Conservation (phyloP, 2,797 vertebrate genomes). For the Tokudaia tokunoshimensis region DNA sequence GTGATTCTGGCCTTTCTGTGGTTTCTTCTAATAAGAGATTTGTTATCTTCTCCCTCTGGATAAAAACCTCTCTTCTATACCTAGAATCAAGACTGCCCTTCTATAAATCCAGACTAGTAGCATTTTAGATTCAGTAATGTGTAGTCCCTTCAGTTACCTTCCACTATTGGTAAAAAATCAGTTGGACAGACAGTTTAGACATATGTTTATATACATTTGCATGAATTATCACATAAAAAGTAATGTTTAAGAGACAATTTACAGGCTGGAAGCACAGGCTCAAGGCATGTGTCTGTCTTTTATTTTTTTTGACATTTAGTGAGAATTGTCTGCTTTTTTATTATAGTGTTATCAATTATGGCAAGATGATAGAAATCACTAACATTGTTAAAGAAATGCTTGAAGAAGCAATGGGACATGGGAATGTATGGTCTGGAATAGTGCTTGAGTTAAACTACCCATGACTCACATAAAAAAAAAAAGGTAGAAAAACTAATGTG, state of each 20-base stretch:
- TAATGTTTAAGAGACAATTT: slow-evolving; percentile 54
- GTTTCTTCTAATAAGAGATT: not conserved
- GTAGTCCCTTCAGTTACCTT: not conserved
- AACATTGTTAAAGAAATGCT: not conserved
- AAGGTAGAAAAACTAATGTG: not conserved
- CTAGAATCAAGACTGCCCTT: not conserved
- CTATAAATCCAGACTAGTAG: not conserved
- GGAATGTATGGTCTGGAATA: not conserved
- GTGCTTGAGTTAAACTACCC: slow-evolving; percentile 24
- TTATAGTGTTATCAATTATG: slow-evolving; percentile 2
- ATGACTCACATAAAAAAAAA: slow-evolving; percentile 6
- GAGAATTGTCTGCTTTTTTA: slow-evolving; percentile 33
- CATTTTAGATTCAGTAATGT: not conserved
- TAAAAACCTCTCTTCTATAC: not conserved
- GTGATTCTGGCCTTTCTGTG: not conserved
- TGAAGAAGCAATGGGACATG: not conserved
- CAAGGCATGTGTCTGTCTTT: not conserved
- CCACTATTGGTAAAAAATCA: not conserved
- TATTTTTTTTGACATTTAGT: not conserved
- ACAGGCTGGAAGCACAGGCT: not conserved
- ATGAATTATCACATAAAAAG: slow-evolving; percentile 48
- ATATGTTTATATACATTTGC: not conserved
- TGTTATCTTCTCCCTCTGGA: not conserved
- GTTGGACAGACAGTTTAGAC: not conserved
- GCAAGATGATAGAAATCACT: not conserved